Conservation (phyloP, 2,797 vertebrate genomes). For the Potorous gilbertii region DNA sequence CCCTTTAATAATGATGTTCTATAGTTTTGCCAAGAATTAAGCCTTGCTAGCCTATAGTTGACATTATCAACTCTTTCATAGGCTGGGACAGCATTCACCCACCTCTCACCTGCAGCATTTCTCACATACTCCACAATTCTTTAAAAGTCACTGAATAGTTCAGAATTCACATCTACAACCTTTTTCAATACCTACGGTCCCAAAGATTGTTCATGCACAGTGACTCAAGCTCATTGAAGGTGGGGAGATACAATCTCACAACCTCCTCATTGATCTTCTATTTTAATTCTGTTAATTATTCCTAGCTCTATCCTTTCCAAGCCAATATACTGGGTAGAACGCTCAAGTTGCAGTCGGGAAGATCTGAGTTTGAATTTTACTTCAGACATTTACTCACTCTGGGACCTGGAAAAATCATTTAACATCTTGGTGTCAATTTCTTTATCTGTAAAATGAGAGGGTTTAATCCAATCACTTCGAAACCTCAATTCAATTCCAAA, state of each 20-base stretch:
- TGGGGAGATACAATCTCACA: not conserved
- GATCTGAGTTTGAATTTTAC: not conserved
- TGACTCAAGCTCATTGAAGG: not conserved
- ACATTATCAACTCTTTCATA: not conserved
- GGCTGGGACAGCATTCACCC: not conserved
- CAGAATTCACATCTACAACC: not conserved
- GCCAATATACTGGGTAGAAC: too few relatives aligned
- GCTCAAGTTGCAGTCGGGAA: not conserved
- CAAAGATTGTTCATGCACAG: not conserved
- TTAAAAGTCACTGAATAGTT: not conserved
- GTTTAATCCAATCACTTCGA: not conserved
- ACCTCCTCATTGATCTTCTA: not conserved
- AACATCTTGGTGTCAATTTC: not conserved
- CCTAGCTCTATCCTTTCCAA: not conserved
- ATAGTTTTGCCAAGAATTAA: not conserved
- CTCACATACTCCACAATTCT: not conserved
- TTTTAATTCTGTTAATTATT: not conserved
- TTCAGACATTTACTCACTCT: not conserved
- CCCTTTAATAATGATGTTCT: not conserved
- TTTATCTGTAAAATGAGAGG: not conserved
- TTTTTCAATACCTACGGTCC: too few relatives aligned
- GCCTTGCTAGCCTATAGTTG: not conserved
- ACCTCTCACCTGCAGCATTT: not conserved
- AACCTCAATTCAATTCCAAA: not conserved
- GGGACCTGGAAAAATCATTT: not conserved